Conservation (phyloP, 2,113 vertebrate genomes). For the Phaetusa simplex region DNA sequence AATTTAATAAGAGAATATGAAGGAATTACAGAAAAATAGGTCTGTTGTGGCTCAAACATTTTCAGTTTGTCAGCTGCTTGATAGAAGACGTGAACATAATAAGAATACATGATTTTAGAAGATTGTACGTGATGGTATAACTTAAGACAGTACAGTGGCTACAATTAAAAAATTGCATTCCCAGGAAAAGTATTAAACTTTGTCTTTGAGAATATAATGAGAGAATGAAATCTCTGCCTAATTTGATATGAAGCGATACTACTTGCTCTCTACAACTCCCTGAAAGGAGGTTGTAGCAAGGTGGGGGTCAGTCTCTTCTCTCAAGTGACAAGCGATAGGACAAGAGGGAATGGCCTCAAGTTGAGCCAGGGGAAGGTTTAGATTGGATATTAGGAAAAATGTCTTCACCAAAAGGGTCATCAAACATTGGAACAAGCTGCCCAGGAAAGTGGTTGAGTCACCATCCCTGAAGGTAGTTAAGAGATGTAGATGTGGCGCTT, state of each 20-base stretch:
- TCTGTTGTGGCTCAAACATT: not conserved
- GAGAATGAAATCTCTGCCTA: not conserved
- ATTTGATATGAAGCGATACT: not conserved
- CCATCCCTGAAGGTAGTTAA: not conserved
- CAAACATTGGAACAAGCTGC: not conserved
- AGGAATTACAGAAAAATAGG: not conserved
- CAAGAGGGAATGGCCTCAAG: not conserved
- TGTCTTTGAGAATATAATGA: not conserved
- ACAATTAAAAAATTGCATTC: not conserved
- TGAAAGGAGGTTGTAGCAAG: not conserved
- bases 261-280: not conserved
- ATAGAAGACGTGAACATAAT: not conserved
- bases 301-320: not conserved
- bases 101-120: not conserved
- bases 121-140: not conserved
- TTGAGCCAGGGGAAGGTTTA: not conserved
- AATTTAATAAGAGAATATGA: not conserved
- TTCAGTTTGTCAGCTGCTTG: not conserved
- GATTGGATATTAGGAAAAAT: not conserved
- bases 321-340: not conserved
- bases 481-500: accelerated
- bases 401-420: not conserved
- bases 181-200: not conserved
- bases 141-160: not conserved
- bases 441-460: not conserved